Conservation (phyloP, 2,797 vertebrate genomes). For the Iguana delicatissima region DNA sequence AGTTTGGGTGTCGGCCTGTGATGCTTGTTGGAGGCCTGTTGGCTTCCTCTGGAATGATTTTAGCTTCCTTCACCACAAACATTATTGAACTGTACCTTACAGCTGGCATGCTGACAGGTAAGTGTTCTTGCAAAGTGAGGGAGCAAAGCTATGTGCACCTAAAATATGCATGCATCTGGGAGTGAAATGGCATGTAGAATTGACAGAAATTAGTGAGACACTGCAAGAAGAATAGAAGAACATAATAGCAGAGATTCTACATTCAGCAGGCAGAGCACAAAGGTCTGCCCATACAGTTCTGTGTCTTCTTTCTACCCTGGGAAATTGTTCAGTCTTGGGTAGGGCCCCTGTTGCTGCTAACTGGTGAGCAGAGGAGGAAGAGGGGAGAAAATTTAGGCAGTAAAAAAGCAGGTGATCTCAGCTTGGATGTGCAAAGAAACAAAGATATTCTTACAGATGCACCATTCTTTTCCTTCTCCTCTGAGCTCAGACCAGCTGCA, state of each 20-base stretch:
- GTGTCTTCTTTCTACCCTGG: no score
- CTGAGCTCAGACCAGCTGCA: no score
- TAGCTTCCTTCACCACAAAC: slow-evolving; percentile 83
- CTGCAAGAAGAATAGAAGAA: background rate
- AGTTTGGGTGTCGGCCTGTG: slow-evolving; percentile 85
- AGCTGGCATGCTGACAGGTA: slow-evolving; percentile 85
- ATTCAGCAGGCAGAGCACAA: no score
- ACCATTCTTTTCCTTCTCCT: no score
- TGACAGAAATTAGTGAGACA: background rate
- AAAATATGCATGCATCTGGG: background rate
- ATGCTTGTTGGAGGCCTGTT: slow-evolving; percentile 85
- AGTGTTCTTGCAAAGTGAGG: slow-evolving; percentile 30
- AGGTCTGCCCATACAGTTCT: no score
- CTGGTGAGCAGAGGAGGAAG: no score
- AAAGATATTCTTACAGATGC: no score
- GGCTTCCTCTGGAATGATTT: slow-evolving; percentile 84
- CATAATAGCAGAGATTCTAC: background rate
- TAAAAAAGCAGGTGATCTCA: no score
- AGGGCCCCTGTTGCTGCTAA: no score
- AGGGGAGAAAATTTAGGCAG: no score
- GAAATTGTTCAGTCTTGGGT: no score
- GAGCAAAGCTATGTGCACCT: background rate
- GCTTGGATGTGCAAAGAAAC: no score
- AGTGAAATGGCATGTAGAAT: background rate
- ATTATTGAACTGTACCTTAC: slow-evolving; percentile 86